Percentiles rank a stretch among this genome's conserved stretches.
Conservation (phyloP, 1,140 invertebrate species). For the Papilio aristodemus region DNA sequence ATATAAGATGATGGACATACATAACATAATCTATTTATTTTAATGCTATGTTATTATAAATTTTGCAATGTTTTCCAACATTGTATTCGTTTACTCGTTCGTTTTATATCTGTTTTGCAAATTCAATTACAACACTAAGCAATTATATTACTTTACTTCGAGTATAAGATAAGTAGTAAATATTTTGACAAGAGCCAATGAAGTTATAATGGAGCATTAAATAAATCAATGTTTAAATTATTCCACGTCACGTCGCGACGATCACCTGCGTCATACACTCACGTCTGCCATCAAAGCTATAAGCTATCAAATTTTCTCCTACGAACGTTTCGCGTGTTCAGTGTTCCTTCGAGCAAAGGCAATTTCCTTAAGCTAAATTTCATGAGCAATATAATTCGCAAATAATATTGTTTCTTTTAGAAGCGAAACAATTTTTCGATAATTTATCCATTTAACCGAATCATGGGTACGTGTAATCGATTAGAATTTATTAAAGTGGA, state of each 20-base stretch:
- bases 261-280: slow-evolving; percentile 34
- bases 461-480: slow-evolving; percentile 44
- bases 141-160: too few relatives aligned
- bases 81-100: too few relatives aligned
- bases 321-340: slow-evolving; percentile 58
- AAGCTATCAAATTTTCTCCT: slow-evolving; percentile 73
- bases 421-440: slow-evolving; percentile 48
- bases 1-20: too few relatives aligned
- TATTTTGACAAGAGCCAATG: neutral
- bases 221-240: slow-evolving; percentile 19
- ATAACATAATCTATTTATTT: too few relatives aligned
- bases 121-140: too few relatives aligned
- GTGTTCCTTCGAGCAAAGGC: slow-evolving; percentile 60
- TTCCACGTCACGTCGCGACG: neutral
- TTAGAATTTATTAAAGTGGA: slow-evolving; percentile 45
- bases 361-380: slow-evolving; percentile 75
- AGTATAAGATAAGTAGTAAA: neutral
- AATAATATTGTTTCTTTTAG: slow-evolving; percentile 65
- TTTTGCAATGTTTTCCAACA: too few relatives aligned
- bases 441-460: slow-evolving; percentile 48
- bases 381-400: slow-evolving; percentile 71
- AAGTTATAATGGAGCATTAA: slow-evolving; percentile 1
- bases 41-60: too few relatives aligned
- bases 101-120: too few relatives aligned
- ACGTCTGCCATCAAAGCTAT: slow-evolving; percentile 57